Evolutionary conservation across 2,888 invertebrate species (phyloP), one percentile per base, ranked within the genome.

Genomic region (Heliconius hortense): DNA sequence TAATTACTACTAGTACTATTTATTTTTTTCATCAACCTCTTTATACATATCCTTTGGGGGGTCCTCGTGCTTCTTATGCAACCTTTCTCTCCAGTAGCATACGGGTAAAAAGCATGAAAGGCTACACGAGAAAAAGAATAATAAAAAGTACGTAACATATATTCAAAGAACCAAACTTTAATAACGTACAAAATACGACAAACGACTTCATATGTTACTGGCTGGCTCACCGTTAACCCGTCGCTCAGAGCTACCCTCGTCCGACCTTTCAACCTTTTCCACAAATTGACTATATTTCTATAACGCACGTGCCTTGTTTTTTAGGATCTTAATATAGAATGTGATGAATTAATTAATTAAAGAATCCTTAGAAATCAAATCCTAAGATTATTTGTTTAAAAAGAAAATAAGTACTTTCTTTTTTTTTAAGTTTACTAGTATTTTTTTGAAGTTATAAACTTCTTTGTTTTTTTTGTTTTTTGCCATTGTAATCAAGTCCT

Each of bases 211-310:
- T 56, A 69, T n/a, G 69, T 35, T n/a, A 18, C 68, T 18, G 21
- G n/a, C 66, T n/a, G 35, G 28, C 24, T 69, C 13, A n/a, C 28
- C 68, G 56, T 7, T n/a, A n/a, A 35, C 53, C 69, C 69, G 69
- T 69, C 69, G n/a, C 53, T 69, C 69, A 69, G 15, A 56, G 31
- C 53, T 56, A 69, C 56, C 69, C 69, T 69, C 53, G 69, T 69
- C 53, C n/a, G 31, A 35, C 56, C 69, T 56, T 69, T 35, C 35
- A 35, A 69, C 69, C 69, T 56, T 69, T 56, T 35, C n/a, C 48
- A 21, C 35, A 56, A 69, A 69, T 69, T 69, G n/a, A 69, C 56
- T 56, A 69, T 69, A 69, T 69, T 56, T 56, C n/a, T 69, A 35
- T 31, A 56, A 24, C n/a, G n/a, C 31, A 35, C 69, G 56, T 66